Evolutionary conservation across 2,888 invertebrate genomes (phyloP), one percentile per base, ranked within the genome.

Genomic region (Serripes groenlandicus): DNA sequence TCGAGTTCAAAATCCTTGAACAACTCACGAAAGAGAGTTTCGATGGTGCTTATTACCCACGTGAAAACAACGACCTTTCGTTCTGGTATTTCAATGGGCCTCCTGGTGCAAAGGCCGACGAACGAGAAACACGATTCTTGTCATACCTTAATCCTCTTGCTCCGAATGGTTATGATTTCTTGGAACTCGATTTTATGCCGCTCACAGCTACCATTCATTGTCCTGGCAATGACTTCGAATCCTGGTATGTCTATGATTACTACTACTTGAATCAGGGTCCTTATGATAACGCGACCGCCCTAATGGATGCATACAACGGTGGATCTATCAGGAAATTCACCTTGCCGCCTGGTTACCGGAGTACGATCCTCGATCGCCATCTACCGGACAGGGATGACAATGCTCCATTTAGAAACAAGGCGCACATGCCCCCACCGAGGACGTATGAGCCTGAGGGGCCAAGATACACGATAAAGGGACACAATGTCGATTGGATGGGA

Each of bases 261-360:
- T 90, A 83, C 62, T 90, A 89, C 54, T 42, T 90, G 4, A 90
- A 89, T 58, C 90, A 90, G 64, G 90, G 90, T 26, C 90, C 90
- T 1, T 90, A 75, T 78, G 28, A 66, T 1, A 86, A 87, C 26
- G 85, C 82, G 11, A 56, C 70, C 1, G 83, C 80, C 15, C 58
- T 90, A 1, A 64, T 86, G 52, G 58, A 76, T 21, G 87, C 87
- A 1, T 90, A 88, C 70, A 81, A 74, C 30, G 81, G 64, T 30
- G 83, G 75, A 1, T 73, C 60, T 7, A 75, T 89, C 15, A 28
- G 85, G 21, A 88, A 87, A 49, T 68, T 88, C 26, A 60, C 75
- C 3, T 80, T 82, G n/a, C 89, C 90, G 0, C 52, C 73, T 64
- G 88, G 88, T 9, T 84, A 87, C 69, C 76, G 87, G 21, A 49